Conservation (phyloP, 1,140 invertebrate genomes). For the Drosophila athabasca region DNA sequence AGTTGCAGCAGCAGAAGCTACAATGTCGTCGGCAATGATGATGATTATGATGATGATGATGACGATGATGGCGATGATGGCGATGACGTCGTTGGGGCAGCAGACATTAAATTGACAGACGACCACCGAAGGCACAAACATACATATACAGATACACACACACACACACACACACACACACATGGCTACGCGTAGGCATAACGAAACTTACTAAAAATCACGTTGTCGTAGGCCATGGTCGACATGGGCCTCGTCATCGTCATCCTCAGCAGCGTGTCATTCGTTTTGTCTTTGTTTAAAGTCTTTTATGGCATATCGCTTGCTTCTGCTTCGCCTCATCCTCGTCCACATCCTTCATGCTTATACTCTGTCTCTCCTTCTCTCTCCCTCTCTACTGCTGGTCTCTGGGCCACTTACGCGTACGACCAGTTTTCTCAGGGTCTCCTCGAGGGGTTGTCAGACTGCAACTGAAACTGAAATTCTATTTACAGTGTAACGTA, state of each 20-base stretch:
- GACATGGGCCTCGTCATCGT: conserved; percentile 59
- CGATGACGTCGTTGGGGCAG: conserved; percentile 55
- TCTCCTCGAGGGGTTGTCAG: background rate
- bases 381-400: conserved; percentile 34
- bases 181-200: conserved; percentile 22
- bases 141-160: background rate
- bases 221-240: conserved; percentile 80
- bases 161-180: conserved; percentile 12
- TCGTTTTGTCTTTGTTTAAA: conserved; percentile 76
- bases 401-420: conserved; percentile 59
- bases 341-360: conserved; percentile 7
- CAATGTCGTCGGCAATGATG: conserved; percentile 32
- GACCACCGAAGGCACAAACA: conserved; percentile 55
- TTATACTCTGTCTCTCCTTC: conserved; percentile 4
- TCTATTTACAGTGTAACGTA: conserved; percentile 74
- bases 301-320: conserved; percentile 48
- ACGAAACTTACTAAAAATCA: conserved; percentile 76
- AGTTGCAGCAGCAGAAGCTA: conserved; percentile 66
- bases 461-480: conserved; percentile 63
- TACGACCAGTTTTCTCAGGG: conserved; percentile 32
- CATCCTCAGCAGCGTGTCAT: conserved; percentile 70
- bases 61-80: conserved; percentile 33
- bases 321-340: conserved; percentile 9
- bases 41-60: conserved; percentile 39
- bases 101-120: conserved; percentile 79